Conservation (phyloP, 2,797 vertebrate genomes). For the Dendrocincla tyrannina region DNA sequence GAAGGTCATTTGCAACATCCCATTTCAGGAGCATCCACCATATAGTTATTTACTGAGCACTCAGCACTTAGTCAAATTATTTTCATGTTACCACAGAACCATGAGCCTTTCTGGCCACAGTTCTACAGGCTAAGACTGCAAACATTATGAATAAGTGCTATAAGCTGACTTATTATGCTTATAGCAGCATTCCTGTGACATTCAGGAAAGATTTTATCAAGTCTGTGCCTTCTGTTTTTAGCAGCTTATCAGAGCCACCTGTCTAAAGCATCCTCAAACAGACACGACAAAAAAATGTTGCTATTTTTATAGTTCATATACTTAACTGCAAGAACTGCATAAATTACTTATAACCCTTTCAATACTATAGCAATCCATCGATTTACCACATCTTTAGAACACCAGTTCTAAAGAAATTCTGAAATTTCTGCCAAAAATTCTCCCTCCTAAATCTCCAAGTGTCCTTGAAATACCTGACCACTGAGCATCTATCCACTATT, state of each 20-base stretch:
- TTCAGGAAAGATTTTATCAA: neutral
- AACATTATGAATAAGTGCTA: neutral
- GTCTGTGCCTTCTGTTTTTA: neutral
- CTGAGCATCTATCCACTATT: neutral
- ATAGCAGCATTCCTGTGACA: neutral
- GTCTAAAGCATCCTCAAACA: neutral
- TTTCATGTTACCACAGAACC: neutral
- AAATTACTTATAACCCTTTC: neutral
- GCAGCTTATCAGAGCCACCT: neutral
- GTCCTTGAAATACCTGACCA: neutral
- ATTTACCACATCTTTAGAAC: neutral
- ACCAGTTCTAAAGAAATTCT: neutral
- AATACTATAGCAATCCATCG: rapidly evolving
- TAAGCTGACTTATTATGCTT: neutral
- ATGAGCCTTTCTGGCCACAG: neutral
- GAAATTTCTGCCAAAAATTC: neutral
- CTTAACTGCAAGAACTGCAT: neutral
- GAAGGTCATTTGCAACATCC: neutral
- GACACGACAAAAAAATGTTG: neutral
- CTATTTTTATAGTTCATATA: neutral
- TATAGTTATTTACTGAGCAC: neutral
- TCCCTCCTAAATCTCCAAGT: neutral
- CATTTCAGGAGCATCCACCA: neutral
- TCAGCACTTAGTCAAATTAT: neutral
- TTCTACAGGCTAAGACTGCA: neutral